Percentiles rank a stretch among this genome's conserved stretches.
These are phyloP conservation scores for Oreochromis mossambicus DNA, from an alignment of 2,797 vertebrate genomes.

Conservation along the genomic window DNA sequence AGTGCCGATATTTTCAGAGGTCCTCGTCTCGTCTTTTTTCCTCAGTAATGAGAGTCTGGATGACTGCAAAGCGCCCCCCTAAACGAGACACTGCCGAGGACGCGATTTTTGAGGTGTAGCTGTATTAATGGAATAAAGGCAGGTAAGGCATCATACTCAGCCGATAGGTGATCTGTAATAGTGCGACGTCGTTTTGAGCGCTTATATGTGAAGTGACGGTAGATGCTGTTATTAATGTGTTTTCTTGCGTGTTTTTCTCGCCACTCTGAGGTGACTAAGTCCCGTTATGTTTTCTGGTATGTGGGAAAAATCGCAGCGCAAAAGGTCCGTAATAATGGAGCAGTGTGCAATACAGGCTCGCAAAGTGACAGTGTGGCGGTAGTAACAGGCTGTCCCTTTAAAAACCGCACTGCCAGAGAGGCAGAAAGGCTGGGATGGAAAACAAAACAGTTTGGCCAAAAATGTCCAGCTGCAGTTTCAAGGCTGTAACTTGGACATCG, in stretches of 20 bases:
- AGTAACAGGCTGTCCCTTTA: background rate
- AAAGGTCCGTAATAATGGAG: background rate
- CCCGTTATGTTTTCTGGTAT: constrained; percentile 19
- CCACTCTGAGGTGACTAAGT: background rate
- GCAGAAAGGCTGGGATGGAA: background rate
- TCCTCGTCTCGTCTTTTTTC: background rate
- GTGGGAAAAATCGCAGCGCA: background rate
- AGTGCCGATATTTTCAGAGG: background rate
- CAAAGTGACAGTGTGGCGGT: background rate
- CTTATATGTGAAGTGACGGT: background rate
- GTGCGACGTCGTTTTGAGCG: background rate
- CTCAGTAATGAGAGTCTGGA: background rate
- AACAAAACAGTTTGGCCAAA: background rate
- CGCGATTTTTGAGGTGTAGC: constrained; percentile 14
- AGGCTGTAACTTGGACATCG: background rate
- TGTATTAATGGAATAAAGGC: constrained; percentile 41
- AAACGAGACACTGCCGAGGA: constrained; percentile 17
- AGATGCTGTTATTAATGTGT: rapidly evolving
- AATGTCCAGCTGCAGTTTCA: background rate
- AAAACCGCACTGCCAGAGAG: background rate
- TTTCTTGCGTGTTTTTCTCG: background rate
- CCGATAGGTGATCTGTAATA: background rate
- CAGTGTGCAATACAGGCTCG: background rate
- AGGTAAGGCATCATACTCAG: constrained; percentile 42
- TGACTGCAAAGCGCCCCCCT: background rate